phyloP scores from a whole-genome alignment of 2,888 invertebrate genomes.

The Caenorhabditis sp. region DNA sequence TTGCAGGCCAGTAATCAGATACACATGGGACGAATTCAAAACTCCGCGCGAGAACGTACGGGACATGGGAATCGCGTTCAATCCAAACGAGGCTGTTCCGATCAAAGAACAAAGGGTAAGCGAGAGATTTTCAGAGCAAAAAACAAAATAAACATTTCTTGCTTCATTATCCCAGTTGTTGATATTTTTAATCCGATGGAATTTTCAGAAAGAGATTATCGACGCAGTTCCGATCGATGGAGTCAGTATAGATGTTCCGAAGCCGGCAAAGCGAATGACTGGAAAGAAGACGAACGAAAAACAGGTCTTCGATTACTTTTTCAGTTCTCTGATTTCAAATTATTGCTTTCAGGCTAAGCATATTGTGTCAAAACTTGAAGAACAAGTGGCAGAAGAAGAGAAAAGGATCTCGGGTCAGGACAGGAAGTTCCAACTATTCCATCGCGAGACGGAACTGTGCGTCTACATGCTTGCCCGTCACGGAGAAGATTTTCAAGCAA shows the following conservation, averaged over 20 bases:
- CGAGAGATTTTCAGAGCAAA: neutral
- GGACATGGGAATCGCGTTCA: constrained; percentile 66
- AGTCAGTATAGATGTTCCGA: constrained; percentile 38
- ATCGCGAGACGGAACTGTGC: constrained; percentile 73
- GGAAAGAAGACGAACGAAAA: constrained; percentile 48
- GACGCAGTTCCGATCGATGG: constrained; percentile 62
- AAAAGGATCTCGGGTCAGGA: constrained; percentile 43
- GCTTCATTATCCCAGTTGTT: too few relatives aligned
- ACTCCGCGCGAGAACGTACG: constrained; percentile 62
- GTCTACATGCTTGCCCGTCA: constrained; percentile 71
- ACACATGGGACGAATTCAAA: constrained; percentile 64
- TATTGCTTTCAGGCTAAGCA: constrained; percentile 47
- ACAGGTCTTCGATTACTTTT: neutral
- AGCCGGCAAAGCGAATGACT: constrained; percentile 39
- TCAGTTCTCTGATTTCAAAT: neutral
- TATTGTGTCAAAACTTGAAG: constrained; percentile 59
- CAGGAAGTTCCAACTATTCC: constrained; percentile 61
- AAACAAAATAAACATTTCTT: neutral
- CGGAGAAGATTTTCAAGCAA: constrained; percentile 74
- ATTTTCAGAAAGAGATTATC: constrained; percentile 59
- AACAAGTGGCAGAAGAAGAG: constrained; percentile 57
- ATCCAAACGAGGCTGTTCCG: constrained; percentile 68
- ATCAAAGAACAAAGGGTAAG: constrained; percentile 57
- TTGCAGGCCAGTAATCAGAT: constrained; percentile 63
- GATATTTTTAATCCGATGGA: neutral